Percentiles rank a stretch among this genome's conserved stretches.
Conservation (phyloP, 2,797 vertebrate species). For the Chromis chromis region DNA sequence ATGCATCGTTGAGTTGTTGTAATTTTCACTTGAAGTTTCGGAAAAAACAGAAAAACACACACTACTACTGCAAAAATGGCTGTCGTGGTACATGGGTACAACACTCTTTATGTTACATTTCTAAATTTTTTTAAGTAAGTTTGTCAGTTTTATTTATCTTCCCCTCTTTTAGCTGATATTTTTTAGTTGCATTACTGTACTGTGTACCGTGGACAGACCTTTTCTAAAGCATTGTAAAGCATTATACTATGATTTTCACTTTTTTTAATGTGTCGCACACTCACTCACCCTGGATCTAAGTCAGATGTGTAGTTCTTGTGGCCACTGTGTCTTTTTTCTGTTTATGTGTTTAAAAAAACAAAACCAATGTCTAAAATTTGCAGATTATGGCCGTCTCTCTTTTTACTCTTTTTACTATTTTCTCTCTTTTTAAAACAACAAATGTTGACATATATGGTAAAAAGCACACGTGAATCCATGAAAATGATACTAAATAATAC, state of each 20-base stretch:
- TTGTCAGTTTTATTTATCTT: background rate
- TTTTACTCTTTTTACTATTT: no score
- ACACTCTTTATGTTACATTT: rapidly evolving
- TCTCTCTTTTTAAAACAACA: no score
- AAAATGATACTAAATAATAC: background rate
- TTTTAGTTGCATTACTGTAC: background rate
- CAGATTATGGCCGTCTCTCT: background rate
- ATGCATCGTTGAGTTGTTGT: background rate
- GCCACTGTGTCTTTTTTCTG: background rate
- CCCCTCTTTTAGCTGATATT: background rate
- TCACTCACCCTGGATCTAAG: background rate
- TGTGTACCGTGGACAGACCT: background rate
- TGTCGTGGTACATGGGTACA: rapidly evolving
- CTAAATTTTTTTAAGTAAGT: background rate
- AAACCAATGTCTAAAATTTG: background rate
- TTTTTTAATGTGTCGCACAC: background rate
- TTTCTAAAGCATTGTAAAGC: background rate
- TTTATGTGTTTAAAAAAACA: background rate
- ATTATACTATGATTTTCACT: background rate
- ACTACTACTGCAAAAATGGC: background rate
- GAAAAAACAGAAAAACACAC: background rate
- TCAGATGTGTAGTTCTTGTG: background rate
- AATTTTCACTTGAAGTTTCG: background rate
- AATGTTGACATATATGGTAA: background rate
- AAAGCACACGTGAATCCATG: background rate